phyloP scores from a whole-genome alignment of 2,113 vertebrate species.

The Cygnus atratus region DNA sequence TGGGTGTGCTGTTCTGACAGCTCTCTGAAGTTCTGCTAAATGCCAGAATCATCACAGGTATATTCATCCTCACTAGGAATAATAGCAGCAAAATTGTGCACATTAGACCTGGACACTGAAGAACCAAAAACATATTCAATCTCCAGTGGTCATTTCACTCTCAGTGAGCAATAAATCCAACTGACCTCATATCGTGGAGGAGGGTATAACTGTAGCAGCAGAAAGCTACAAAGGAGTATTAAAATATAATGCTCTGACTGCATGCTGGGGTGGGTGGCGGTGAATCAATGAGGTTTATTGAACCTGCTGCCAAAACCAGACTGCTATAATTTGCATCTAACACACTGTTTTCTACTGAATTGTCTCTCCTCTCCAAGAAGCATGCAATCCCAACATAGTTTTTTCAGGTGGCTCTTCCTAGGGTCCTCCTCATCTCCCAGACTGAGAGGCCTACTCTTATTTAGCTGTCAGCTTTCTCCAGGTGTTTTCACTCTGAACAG shows the following conservation, averaged over 20 bases:
- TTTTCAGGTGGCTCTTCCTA: neutral
- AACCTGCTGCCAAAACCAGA: neutral
- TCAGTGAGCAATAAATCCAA: neutral
- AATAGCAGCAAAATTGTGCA: neutral
- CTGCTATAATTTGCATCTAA: neutral
- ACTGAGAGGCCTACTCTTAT: neutral
- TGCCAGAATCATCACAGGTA: neutral
- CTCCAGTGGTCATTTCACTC: neutral
- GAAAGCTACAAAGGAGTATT: neutral
- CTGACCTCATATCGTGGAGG: neutral
- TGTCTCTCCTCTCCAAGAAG: neutral
- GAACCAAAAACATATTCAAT: neutral
- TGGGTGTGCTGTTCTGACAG: neutral
- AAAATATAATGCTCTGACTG: neutral
- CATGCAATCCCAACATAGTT: neutral
- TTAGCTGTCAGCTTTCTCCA: neutral
- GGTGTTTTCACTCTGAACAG: accelerated
- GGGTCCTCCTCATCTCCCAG: neutral
- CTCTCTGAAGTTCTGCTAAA: neutral
- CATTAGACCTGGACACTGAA: neutral
- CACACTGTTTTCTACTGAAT: neutral
- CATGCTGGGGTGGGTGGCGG: neutral
- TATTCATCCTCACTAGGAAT: neutral
- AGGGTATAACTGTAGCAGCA: neutral
- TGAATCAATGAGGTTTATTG: neutral